Evolutionary conservation across 1,140 invertebrate genomes (phyloP), one percentile per base, ranked within the genome.

Genomic region (Trichonephila clavipes): DNA sequence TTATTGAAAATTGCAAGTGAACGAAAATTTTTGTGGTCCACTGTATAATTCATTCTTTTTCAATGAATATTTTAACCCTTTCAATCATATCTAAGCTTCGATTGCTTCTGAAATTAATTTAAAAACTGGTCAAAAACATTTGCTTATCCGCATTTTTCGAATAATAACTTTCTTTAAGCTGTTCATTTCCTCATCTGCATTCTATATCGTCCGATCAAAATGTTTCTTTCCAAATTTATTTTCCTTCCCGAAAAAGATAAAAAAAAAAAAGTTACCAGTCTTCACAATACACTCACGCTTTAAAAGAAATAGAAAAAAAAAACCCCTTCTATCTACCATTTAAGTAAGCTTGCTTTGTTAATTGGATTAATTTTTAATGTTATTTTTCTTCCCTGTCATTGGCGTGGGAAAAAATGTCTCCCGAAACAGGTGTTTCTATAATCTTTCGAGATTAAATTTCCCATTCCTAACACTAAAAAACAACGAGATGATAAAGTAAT

Each of bases 371-470:
- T 77, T 77, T 77, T 77, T 77, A 77, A 77, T 51, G 51, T 59
- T 83, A 59, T 51, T 51, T 83, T 83, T 58, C 82, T 58, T 83
- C 21, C 82, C 10, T 58, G 82, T 83, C 82, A 83, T 24, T 19
- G n/a, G 24, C 51, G 16, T 51, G 58, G 44, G 58, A 85, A 85
- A 85, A 85, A 85, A 59, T 59, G 16, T 10, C 51, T 24, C 6
- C 10, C 18, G 6, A 64, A 88, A 88, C 86, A 88, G 59, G 28
- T 88, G 86, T 59, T 66, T 12, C 62, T 51, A 88, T 88, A 62
- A 88, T 88, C 59, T 88, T 88, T 12, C 8, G 61, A 88, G 86
- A 88, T 88, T 88, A 88, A 88, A 88, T 64, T 66, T 88, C 21
- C 86, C 44, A 88, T 66, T 66, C 8, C 86, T 24, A 88, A 66